These are phyloP conservation scores for Drosophila acutilabella DNA, from an alignment of 2,888 invertebrate genomes.

Conservation along the genomic window DNA sequence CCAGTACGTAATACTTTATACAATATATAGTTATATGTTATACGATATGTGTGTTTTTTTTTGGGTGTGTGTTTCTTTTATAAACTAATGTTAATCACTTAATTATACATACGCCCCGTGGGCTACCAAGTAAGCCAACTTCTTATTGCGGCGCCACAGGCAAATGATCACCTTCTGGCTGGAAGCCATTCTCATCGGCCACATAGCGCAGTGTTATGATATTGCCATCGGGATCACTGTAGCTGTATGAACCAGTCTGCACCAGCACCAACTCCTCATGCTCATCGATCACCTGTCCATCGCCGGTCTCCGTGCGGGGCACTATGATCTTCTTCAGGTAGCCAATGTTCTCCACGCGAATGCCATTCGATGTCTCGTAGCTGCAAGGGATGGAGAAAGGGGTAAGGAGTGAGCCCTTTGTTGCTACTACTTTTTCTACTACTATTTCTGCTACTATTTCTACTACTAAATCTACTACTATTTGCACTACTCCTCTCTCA, in stretches of 20 bases:
- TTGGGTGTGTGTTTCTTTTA: not conserved
- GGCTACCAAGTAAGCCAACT: not conserved
- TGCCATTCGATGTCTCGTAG: conserved; percentile 92
- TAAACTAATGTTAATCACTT: conserved; percentile 53
- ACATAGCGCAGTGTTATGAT: conserved; percentile 88
- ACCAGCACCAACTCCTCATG: conserved; percentile 87
- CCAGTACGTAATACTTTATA: conserved; percentile 72
- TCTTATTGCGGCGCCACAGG: conserved; percentile 86
- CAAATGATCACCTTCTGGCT: conserved; percentile 88
- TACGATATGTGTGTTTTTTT: conserved; percentile 15
- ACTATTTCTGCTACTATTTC: too few relatives aligned
- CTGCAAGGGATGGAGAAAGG: conserved; percentile 82
- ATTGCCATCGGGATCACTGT: conserved; percentile 90
- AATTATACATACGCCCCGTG: conserved; percentile 37
- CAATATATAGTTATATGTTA: conserved; percentile 32
- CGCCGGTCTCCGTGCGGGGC: conserved; percentile 84
- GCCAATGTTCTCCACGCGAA: conserved; percentile 90
- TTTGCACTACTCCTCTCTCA: conserved; percentile 49
- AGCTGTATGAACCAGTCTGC: conserved; percentile 89
- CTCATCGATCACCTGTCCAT: conserved; percentile 85
- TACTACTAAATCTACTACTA: too few relatives aligned
- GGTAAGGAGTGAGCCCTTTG: too few relatives aligned
- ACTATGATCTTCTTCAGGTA: conserved; percentile 88
- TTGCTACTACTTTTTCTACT: too few relatives aligned
- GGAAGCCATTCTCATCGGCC: conserved; percentile 91